phyloP scores from a whole-genome alignment of 1,140 invertebrate species.

The Drosophila bocqueti region DNA sequence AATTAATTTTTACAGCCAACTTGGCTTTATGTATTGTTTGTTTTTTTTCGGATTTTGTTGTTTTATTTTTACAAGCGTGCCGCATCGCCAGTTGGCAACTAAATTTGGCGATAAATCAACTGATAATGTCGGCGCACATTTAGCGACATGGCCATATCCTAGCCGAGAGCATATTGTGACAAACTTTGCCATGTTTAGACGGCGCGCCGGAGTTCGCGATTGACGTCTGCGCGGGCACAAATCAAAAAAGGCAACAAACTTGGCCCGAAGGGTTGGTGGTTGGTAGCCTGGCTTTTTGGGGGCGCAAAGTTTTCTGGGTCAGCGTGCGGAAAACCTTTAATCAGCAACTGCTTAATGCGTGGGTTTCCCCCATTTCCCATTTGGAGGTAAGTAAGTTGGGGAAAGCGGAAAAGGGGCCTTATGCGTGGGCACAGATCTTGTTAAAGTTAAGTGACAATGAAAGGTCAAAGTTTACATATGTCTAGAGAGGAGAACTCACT shows the following conservation, averaged over 20 bases:
- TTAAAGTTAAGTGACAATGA: conserved; percentile 42
- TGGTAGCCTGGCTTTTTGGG: neutral
- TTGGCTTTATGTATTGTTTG: conserved; percentile 26
- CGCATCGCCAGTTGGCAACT: conserved; percentile 54
- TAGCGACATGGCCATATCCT: conserved; percentile 39
- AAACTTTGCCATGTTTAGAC: conserved; percentile 46
- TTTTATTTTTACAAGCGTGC: conserved; percentile 51
- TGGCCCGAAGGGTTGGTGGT: conserved; percentile 11
- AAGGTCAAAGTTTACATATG: conserved; percentile 43
- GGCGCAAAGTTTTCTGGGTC: conserved; percentile 42
- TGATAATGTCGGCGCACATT: conserved; percentile 76
- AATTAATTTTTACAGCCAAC: conserved; percentile 70
- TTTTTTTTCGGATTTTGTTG: neutral
- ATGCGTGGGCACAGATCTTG: conserved; percentile 26
- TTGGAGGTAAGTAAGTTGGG: conserved; percentile 8
- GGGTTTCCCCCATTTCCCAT: conserved; percentile 29
- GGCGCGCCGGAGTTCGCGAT: conserved; percentile 19
- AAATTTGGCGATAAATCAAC: conserved; percentile 81
- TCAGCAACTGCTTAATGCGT: conserved; percentile 44
- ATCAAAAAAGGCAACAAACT: conserved; percentile 43
- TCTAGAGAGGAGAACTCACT: conserved; percentile 1
- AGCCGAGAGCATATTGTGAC: conserved; percentile 30
- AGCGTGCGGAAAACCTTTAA: conserved; percentile 53
- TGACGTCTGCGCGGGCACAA: conserved; percentile 19
- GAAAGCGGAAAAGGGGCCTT: neutral